A percentile compares a stretch with the other conserved stretches of the same genome.
These are phyloP conservation scores for Pangasianodon hypophthalmus DNA, from an alignment of 2,113 vertebrate genomes.

Conservation along the genomic window DNA sequence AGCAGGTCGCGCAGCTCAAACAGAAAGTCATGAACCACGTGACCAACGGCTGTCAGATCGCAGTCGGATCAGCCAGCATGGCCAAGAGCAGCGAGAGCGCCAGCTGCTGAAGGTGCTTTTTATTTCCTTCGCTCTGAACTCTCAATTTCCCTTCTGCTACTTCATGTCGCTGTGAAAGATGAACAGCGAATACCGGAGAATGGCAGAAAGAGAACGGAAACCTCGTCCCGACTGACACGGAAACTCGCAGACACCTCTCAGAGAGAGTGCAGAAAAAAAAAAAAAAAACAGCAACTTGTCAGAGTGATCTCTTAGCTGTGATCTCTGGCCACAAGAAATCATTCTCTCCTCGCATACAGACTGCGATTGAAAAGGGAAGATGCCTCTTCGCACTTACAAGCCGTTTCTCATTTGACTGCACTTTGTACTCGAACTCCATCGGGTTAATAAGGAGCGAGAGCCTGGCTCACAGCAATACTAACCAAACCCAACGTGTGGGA, in stretches of 20 bases:
- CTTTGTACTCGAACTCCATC: conserved; percentile 27
- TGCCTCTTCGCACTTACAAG: background rate
- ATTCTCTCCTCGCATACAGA: background rate
- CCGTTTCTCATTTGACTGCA: conserved; percentile 31
- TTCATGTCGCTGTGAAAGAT: background rate
- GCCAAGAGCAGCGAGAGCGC: conserved; percentile 56
- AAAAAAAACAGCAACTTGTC: background rate
- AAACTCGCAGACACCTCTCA: background rate
- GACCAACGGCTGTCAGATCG: conserved; percentile 76
- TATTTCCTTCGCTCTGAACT: conserved; percentile 2
- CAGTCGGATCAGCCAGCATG: conserved; percentile 51
- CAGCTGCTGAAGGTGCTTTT: conserved; percentile 58
- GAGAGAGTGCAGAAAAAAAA: background rate
- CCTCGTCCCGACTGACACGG: conserved; percentile 11
- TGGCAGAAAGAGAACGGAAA: conserved; percentile 6
- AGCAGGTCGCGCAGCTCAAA: conserved; percentile 78
- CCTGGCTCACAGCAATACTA: conserved; percentile 39
- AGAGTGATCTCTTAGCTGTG: background rate
- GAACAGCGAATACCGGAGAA: background rate
- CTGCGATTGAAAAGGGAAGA: conserved; percentile 10
- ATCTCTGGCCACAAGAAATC: background rate
- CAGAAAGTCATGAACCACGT: conserved; percentile 79
- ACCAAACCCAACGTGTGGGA: background rate
- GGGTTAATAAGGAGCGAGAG: conserved; percentile 8
- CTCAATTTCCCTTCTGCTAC: background rate